Conservation (phyloP, 2,888 invertebrate species). For the Tenthredo distinguenda region DNA sequence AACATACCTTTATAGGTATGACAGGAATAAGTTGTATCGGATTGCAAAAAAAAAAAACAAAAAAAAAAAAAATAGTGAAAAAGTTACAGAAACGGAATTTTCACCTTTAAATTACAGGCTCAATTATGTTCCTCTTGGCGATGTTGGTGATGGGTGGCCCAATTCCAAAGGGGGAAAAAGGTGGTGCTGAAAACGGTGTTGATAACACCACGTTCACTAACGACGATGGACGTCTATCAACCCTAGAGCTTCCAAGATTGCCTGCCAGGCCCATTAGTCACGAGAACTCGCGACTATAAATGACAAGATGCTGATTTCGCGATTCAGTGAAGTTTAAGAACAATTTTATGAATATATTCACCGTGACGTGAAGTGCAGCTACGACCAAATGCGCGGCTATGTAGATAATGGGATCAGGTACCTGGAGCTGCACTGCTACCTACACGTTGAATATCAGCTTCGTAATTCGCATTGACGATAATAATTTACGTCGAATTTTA, state of each 20-base stretch:
- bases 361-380: not conserved
- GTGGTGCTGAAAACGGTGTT: conserved; percentile 76
- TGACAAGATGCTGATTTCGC: not conserved
- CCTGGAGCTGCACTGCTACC: not conserved
- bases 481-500: not conserved
- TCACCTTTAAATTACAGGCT: conserved; percentile 81
- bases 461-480: not conserved
- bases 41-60: too few relatives aligned
- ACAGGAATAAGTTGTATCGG: too few relatives aligned
- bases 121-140: conserved; percentile 89
- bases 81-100: not conserved
- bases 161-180: conserved; percentile 72
- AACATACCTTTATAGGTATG: too few relatives aligned
- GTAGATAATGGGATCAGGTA: not conserved
- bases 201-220: conserved; percentile 81
- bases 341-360: conserved; percentile 8
- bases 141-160: conserved; percentile 90
- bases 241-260: conserved; percentile 72
- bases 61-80: not conserved
- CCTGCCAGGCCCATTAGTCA: conserved; percentile 64
- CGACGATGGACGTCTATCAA: conserved; percentile 77
- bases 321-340: not conserved
- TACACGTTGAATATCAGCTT: not conserved
- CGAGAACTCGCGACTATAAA: conserved; percentile 71
- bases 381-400: not conserved